Evolutionary conservation across 2,888 invertebrate genomes (phyloP), one percentile per base, ranked within the genome.

Genomic region (Schizotus pectinicornis): DNA sequence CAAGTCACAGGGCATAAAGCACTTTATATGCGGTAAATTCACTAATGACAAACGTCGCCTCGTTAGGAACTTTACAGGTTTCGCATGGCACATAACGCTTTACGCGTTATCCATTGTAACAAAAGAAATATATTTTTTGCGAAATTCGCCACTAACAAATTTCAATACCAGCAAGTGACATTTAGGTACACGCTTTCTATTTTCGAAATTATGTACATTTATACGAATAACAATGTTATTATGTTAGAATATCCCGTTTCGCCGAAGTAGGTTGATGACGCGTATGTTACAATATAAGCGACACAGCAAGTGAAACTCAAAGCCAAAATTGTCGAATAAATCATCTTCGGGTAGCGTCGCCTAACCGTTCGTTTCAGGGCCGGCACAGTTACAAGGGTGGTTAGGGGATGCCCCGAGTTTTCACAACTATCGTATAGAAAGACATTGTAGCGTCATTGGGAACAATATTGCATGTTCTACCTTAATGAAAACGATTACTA

Each of bases 371-470:
- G 43, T 12, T 22, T 45, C 45, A 50, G 56, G 46, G 45, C 38
- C 37, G 11, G 35, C 35, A 48, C 48, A n/a, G n/a, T n/a, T n/a
- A n/a, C n/a, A n/a, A n/a, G n/a, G n/a, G n/a, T 43, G 42, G 11
- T 42, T 33, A 13, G 38, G 12, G 45, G 53, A 62, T 51, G 39
- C 51, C 50, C 43, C 49, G 48, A 53, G 32, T 33, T 56, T 54
- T 50, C 55, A 51, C 62, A 58, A 63, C 68, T 62, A 72, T 70
- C 69, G 69, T 69, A 69, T 73, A 69, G 77, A 77, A 77, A 77
- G 77, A 77, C 77, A 71, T 71, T 69, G 77, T 77, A 77, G 77
- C 74, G 70, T 72, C 63, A 60, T 68, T 64, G 64, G 62, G 62
- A 68, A 69, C 65, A 67, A 62, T 63, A 50, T 68, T 64, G 51